Percentiles rank a stretch among this genome's conserved stretches.
phyloP scores from a whole-genome alignment of 2,797 vertebrate genomes.

The Tragopan temminckii region DNA sequence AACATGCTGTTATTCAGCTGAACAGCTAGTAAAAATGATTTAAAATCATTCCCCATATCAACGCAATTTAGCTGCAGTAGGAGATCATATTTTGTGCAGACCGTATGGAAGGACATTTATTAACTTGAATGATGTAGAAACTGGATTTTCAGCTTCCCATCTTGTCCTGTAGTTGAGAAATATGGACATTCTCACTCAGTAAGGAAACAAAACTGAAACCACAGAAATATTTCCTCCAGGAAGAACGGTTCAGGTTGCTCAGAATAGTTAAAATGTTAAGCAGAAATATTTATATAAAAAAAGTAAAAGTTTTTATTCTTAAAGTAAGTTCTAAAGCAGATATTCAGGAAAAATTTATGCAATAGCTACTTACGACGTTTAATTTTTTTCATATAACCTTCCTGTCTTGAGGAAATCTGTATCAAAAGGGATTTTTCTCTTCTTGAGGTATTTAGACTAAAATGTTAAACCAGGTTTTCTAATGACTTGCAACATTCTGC shows the following conservation, averaged over 20 bases:
- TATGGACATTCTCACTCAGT: not conserved
- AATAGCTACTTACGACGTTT: not conserved
- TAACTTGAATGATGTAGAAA: not conserved
- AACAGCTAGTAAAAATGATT: not conserved
- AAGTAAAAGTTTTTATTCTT: not conserved
- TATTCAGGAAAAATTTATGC: not conserved
- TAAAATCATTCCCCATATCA: not conserved
- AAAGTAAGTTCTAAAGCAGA: not conserved
- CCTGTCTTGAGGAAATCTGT: not conserved
- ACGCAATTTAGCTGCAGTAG: not conserved
- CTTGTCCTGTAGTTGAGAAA: not conserved
- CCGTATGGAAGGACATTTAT: not conserved
- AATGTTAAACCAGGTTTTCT: not conserved
- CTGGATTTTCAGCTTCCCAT: not conserved
- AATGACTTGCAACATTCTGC: not conserved
- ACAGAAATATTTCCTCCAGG: not conserved
- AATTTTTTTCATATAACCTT: not conserved
- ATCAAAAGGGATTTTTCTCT: not conserved
- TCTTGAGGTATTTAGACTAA: not conserved
- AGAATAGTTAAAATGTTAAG: not conserved
- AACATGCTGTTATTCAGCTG: not conserved
- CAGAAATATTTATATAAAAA: not conserved
- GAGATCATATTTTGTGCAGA: not conserved
- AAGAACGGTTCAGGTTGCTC: not conserved
- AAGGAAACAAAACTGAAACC: not conserved